Conservation (phyloP, 2,113 vertebrate species). For the Euleptes europaea region DNA sequence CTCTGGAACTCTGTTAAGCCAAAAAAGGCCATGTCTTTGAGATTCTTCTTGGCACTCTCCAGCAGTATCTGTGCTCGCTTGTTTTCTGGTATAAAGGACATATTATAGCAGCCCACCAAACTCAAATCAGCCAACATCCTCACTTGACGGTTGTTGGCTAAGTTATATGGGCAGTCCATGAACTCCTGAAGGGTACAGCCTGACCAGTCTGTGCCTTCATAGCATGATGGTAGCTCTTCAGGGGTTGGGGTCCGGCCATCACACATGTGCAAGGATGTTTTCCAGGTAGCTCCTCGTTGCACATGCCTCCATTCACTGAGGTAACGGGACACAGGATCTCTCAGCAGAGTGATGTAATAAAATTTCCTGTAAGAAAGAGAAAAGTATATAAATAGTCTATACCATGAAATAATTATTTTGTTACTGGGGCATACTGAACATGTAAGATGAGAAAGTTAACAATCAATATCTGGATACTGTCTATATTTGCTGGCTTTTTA, state of each 20-base stretch:
- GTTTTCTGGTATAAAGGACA: slow-evolving; percentile 95
- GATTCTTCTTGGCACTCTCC: slow-evolving; percentile 97
- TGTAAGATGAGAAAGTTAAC: neutral
- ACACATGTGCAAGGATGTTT: slow-evolving; percentile 98
- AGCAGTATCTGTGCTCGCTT: slow-evolving; percentile 93
- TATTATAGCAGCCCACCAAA: slow-evolving; percentile 98
- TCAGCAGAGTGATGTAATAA: slow-evolving; percentile 97
- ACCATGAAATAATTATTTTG: neutral
- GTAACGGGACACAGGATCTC: slow-evolving; percentile 96
- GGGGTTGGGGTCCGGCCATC: slow-evolving; percentile 95
- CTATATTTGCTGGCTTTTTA: neutral
- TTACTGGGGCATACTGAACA: neutral
- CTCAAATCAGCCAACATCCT: slow-evolving; percentile 97
- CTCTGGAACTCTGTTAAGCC: slow-evolving; percentile 98
- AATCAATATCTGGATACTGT: neutral
- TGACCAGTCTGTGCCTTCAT: slow-evolving; percentile 97
- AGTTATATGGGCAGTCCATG: slow-evolving; percentile 98
- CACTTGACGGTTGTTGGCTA: slow-evolving; percentile 97
- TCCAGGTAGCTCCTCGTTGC: slow-evolving; percentile 97
- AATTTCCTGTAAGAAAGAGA: slow-evolving; percentile 84
- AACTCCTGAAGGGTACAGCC: slow-evolving; percentile 98
- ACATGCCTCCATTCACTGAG: slow-evolving; percentile 98
- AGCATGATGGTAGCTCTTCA: slow-evolving; percentile 94
- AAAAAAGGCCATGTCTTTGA: slow-evolving; percentile 98
- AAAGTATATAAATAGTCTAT: slow-evolving; percentile 29